Conservation (phyloP, 2,113 vertebrate genomes). For the Thermophis baileyi region DNA sequence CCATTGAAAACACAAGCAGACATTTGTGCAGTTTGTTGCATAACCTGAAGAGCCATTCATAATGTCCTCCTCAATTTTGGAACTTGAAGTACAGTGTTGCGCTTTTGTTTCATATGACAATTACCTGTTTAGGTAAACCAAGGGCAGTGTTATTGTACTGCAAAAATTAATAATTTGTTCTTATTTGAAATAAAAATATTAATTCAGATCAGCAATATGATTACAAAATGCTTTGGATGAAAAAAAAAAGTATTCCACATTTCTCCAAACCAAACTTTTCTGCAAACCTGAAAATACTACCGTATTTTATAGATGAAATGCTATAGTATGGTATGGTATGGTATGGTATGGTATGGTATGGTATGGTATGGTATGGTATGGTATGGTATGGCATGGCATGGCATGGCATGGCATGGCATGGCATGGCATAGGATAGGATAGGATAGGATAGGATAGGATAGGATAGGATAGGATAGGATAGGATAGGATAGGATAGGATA, state of each 20-base stretch:
- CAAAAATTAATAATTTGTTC: background rate
- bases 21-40: background rate
- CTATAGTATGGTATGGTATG: too few species aligned
- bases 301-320: too few species aligned
- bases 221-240: background rate
- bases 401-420: too few species aligned
- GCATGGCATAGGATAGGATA: too few species aligned
- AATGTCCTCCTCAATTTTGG: constrained; percentile 2
- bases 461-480: too few species aligned
- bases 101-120: constrained; percentile 33
- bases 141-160: background rate
- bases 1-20: background rate
- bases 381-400: too few species aligned
- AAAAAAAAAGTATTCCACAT: background rate
- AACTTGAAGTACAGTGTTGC: background rate
- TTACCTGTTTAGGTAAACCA: constrained; percentile 16
- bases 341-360: too few species aligned
- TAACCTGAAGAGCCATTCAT: background rate
- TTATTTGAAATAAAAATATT: constrained; percentile 29
- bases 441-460: too few species aligned
- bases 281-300: background rate
- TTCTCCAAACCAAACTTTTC: background rate
- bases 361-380: too few species aligned
- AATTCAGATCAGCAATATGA: background rate
- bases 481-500: too few species aligned